A percentile compares a stretch with the other conserved stretches of the same genome.
Conservation (phyloP, 1,140 invertebrate species). For the Leptinotarsa lineolata region DNA sequence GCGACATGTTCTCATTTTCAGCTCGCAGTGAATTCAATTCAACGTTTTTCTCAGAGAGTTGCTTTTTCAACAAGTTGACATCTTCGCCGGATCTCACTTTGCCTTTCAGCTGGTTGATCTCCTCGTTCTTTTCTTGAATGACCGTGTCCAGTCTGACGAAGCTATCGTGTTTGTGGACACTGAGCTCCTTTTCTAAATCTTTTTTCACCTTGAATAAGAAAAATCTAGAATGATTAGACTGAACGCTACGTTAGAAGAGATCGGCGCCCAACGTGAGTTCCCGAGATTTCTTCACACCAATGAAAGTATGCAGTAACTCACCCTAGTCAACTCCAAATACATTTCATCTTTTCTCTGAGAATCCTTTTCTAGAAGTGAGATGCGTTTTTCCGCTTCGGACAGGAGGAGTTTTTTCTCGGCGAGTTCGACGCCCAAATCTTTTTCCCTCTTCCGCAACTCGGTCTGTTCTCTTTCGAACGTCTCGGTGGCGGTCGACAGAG, state of each 20-base stretch:
- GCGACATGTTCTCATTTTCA: conserved; percentile 52
- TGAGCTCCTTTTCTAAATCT: conserved; percentile 40
- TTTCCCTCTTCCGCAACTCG: conserved; percentile 61
- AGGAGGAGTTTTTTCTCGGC: conserved; percentile 61
- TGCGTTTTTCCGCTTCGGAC: conserved; percentile 62
- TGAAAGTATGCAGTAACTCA: background rate
- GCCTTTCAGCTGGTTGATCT: conserved; percentile 54
- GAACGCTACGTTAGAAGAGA: no score
- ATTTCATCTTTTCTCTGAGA: conserved; percentile 65
- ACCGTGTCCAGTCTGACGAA: conserved; percentile 47
- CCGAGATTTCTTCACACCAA: background rate
- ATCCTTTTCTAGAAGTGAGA: conserved; percentile 63
- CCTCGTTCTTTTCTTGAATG: conserved; percentile 58
- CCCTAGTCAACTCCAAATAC: conserved; percentile 61
- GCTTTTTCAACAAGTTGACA: conserved; percentile 53
- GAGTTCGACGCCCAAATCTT: conserved; percentile 62
- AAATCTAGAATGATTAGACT: background rate
- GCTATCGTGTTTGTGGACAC: conserved; percentile 33
- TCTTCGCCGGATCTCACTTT: conserved; percentile 42
- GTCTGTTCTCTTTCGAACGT: conserved; percentile 64
- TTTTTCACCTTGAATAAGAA: conserved; percentile 56
- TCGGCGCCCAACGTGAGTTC: background rate
- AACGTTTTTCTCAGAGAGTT: conserved; percentile 54
- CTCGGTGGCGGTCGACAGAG: conserved; percentile 60
- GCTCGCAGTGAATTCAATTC: conserved; percentile 50